Base-by-base conservation (phyloP, 1,140 invertebrate species). In the Danaus melanippus region DNA sequence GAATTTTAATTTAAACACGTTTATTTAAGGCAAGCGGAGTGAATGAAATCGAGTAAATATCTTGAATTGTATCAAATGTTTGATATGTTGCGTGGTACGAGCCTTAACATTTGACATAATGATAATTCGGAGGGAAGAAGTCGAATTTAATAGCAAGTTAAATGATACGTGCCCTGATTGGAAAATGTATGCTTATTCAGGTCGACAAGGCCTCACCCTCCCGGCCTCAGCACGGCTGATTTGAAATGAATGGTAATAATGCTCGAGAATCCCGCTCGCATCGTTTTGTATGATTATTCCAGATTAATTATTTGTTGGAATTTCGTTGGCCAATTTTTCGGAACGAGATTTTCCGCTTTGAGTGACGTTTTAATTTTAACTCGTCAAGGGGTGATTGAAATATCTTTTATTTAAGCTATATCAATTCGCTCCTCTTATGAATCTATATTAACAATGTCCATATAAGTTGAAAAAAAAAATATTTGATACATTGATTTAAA, bases 261-360 rank as follows among this genome's bases (percentile, higher is more conserved):
- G 81, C 64, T 74, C 69, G 71, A 67, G 78, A 76, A 82, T 84
- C 78, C 79, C 78, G 73, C 72, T 83, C 79, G 74, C 79, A 82
- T 86, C 84, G 84, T 86, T 86, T 84, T 84, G 79, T 86, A 86
- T 86, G 81, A 86, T 86, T 86, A 86, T 86, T 86, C 84, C 79
- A 83, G 81, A 86, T 84, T 86, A 84, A 86, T 86, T 86, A 84
- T 86, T 86, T 84, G 84, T 84, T 74, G 77, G 84, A 86, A 86
- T 86, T 86, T 74, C 63, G 76, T 71, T 84, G 77, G 79, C 79
- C 84, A 86, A 86, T 86, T 86, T 86, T 84, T 84, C 73, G 84
- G 84, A 86, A 84, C 69, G 73, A 67, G 76, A 82, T 86, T 84
- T 86, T 84, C 81, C 81, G 74, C 80, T 81, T 86, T 86, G 84